These are phyloP conservation scores for Trichacis sp. DNA, from an alignment of 2,888 invertebrate species.

Conservation along the genomic window DNA sequence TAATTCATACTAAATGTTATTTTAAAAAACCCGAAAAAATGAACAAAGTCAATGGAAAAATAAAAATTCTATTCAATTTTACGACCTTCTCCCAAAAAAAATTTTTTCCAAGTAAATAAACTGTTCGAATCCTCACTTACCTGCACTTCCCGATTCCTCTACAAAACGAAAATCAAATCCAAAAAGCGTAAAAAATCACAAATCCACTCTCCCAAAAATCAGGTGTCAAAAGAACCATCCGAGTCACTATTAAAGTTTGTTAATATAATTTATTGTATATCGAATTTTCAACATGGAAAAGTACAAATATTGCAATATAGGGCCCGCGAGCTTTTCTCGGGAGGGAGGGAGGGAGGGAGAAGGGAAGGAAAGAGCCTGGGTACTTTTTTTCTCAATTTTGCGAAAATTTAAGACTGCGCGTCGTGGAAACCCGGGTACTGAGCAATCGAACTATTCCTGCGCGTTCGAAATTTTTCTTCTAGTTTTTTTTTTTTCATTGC, in stretches of 20 bases:
- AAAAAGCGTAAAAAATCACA: not conserved
- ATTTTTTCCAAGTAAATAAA: too few relatives aligned
- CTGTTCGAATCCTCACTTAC: too few relatives aligned
- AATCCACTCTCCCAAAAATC: not conserved
- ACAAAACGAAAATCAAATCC: too few relatives aligned
- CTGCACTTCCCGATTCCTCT: too few relatives aligned
- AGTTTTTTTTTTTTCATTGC: constrained; percentile 20
- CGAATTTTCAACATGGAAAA: constrained; percentile 70
- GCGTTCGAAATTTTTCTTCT: constrained; percentile 10
- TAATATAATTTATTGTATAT: constrained; percentile 70
- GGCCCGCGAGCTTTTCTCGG: constrained; percentile 68
- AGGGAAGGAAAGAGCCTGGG: constrained; percentile 36
- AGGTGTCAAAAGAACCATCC: constrained; percentile 13
- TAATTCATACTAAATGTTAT: too few relatives aligned
- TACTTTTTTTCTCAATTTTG: too few relatives aligned
- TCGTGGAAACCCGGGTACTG: constrained; percentile 14
- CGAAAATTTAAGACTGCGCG: too few relatives aligned
- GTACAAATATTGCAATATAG: constrained; percentile 70
- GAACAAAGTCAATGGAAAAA: too few relatives aligned
- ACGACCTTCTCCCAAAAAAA: too few relatives aligned
- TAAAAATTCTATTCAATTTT: too few relatives aligned
- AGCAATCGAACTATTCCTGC: constrained; percentile 9
- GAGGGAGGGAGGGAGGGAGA: constrained; percentile 66
- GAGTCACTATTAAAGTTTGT: constrained; percentile 62
- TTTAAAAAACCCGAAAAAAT: too few relatives aligned